A percentile compares a stretch with the other conserved stretches of the same genome.
These are phyloP conservation scores for Leptopilina clavipes DNA, from an alignment of 1,140 invertebrate species.

Conservation along the genomic window DNA sequence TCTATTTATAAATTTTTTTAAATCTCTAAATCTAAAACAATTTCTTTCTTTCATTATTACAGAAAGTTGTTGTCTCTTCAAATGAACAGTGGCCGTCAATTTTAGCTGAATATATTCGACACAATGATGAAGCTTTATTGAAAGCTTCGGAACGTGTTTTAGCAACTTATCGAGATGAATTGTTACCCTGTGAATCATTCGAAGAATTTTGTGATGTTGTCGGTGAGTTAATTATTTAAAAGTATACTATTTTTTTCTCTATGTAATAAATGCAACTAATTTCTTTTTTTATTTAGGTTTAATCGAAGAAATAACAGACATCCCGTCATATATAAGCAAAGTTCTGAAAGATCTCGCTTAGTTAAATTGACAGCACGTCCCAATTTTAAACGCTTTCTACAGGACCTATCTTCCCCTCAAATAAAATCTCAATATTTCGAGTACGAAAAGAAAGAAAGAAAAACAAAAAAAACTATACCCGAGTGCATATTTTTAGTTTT, in stretches of 20 bases:
- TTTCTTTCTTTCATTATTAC: slow-evolving; percentile 59
- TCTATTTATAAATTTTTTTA: neutral
- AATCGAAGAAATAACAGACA: slow-evolving; percentile 78
- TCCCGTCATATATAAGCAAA: slow-evolving; percentile 77
- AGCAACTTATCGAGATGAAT: slow-evolving; percentile 88
- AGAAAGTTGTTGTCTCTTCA: slow-evolving; percentile 84
- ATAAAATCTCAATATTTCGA: slow-evolving; percentile 9
- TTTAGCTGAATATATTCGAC: slow-evolving; percentile 93
- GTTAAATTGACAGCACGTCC: slow-evolving; percentile 26
- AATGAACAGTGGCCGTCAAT: slow-evolving; percentile 91
- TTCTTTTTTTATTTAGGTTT: slow-evolving; percentile 73
- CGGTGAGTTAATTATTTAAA: slow-evolving; percentile 76
- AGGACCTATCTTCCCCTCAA: neutral
- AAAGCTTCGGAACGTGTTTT: slow-evolving; percentile 91
- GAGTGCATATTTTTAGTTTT: slow-evolving; percentile 41
- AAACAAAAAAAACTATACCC: neutral
- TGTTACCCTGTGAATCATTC: slow-evolving; percentile 92
- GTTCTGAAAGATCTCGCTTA: slow-evolving; percentile 70
- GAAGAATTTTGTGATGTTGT: slow-evolving; percentile 93
- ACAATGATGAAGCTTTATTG: slow-evolving; percentile 92
- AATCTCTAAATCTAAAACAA: slow-evolving; percentile 32
- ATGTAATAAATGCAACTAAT: neutral
- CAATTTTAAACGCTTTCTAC: slow-evolving; percentile 7
- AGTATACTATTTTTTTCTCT: neutral
- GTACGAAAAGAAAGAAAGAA: neutral